Evolutionary conservation across 1,140 invertebrate species (phyloP).

Genomic region (Radopholus similis): DNA sequence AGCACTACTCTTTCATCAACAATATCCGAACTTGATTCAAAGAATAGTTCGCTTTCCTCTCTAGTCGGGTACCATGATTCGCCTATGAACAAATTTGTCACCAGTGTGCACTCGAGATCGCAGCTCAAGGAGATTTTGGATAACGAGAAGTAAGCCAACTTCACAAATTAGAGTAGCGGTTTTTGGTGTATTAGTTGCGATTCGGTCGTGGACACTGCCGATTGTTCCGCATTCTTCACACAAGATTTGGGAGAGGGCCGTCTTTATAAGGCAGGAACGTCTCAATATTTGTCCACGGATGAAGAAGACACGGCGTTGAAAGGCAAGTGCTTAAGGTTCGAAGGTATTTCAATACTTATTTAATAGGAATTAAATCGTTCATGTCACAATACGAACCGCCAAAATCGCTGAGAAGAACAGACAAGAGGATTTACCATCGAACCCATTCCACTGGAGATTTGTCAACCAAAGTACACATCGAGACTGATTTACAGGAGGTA

Average conservation of each 20-base stretch:
- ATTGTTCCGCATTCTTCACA: slow-evolving; percentile 16
- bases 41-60: slow-evolving; percentile 10
- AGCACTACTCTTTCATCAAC: slow-evolving; percentile 1
- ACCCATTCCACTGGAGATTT: slow-evolving; percentile 2
- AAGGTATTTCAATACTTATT: background rate
- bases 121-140: slow-evolving; percentile 17
- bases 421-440: background rate
- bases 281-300: background rate
- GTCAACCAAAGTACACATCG: background rate
- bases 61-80: slow-evolving; percentile 25
- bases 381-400: background rate
- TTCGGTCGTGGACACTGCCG: slow-evolving; percentile 17
- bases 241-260: background rate
- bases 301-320: background rate
- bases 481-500: slow-evolving; percentile 4
- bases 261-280: slow-evolving; percentile 15
- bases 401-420: background rate
- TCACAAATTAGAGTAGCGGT: background rate
- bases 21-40: slow-evolving; percentile 4
- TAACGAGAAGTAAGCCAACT: slow-evolving; percentile 7
- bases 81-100: slow-evolving; percentile 11
- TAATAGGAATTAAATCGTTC: slow-evolving; percentile 12
- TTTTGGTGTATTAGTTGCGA: slow-evolving; percentile 21
- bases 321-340: background rate
- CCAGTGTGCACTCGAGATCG: slow-evolving; percentile 15